These are phyloP conservation scores for Xyrauchen texanus DNA, from an alignment of 2,113 vertebrate genomes.

Conservation along the genomic window DNA sequence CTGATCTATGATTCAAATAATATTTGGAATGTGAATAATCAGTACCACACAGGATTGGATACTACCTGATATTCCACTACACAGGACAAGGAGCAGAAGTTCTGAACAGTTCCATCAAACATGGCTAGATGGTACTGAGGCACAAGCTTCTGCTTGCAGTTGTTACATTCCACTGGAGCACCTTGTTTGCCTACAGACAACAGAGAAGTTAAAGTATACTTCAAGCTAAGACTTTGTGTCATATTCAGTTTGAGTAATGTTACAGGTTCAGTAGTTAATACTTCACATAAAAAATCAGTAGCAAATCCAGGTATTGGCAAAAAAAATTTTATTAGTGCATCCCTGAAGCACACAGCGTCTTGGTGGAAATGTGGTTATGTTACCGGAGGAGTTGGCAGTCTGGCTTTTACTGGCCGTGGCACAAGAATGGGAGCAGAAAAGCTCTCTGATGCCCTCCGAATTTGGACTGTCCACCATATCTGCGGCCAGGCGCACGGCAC, in stretches of 20 bases:
- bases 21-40: not conserved
- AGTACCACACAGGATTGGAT: not conserved
- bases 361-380: not conserved
- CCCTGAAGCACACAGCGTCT: not conserved
- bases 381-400: conserved; percentile 88
- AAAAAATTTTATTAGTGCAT: no score
- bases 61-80: conserved; percentile 91
- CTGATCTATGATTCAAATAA: not conserved
- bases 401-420: conserved; percentile 91
- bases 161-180: conserved; percentile 86
- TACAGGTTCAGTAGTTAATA: no score
- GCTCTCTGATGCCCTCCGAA: conserved; percentile 81
- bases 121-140: conserved; percentile 97
- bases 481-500: conserved; percentile 73
- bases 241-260: no score
- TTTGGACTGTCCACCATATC: conserved; percentile 88
- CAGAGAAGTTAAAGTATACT: no score
- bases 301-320: no score
- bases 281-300: no score
- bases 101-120: conserved; percentile 94
- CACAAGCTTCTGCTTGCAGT: conserved; percentile 82
- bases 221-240: no score
- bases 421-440: conserved; percentile 92
- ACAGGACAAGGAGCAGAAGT: conserved; percentile 95
- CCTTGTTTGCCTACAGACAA: conserved; percentile 66